Conservation (phyloP, 2,113 vertebrate genomes). For the Rhinichthys klamathensis region DNA sequence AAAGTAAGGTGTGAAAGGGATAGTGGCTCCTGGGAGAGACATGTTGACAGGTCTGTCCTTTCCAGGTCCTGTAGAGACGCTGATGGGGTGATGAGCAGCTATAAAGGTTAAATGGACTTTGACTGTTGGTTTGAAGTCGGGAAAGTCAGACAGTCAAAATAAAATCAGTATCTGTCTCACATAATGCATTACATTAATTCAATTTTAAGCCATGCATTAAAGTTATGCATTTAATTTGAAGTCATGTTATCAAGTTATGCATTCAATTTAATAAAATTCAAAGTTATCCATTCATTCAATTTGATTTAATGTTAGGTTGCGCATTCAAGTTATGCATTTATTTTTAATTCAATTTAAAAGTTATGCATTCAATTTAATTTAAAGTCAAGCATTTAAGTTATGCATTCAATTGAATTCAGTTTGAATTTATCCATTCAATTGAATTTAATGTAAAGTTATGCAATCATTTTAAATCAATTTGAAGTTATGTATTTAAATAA, state of each 20-base stretch:
- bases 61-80: slow-evolving; percentile 35
- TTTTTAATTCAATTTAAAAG: too few relatives aligned
- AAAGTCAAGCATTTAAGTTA: neutral
- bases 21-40: neutral
- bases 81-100: slow-evolving; percentile 4
- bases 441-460: neutral
- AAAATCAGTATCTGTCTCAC: neutral
- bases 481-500: too few relatives aligned
- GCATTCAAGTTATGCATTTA: neutral
- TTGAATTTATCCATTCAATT: neutral
- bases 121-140: neutral
- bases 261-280: neutral
- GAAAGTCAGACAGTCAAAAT: neutral
- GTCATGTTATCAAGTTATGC: neutral
- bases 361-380: neutral
- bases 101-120: slow-evolving; percentile 18
- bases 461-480: neutral
- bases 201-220: neutral
- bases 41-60: slow-evolving; percentile 66
- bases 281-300: neutral
- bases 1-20: slow-evolving; percentile 44
- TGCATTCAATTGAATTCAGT: neutral
- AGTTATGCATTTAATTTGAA: neutral
- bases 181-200: neutral
- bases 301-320: neutral